Conservation (phyloP, 1,140 invertebrate genomes). For the Drosophila athabasca region DNA sequence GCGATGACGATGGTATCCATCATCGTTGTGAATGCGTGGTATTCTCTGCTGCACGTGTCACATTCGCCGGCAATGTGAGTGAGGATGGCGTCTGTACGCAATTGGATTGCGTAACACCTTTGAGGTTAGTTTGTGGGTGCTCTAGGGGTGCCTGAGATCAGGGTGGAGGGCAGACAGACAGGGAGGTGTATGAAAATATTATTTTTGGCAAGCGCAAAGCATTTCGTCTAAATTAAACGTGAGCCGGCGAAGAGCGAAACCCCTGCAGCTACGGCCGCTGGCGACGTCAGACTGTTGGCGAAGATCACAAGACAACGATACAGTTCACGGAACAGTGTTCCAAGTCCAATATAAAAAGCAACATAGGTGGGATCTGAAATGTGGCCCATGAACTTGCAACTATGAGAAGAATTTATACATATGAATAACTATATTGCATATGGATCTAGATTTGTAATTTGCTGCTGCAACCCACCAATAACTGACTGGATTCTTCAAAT, state of each 20-base stretch:
- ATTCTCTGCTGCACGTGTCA: constrained; percentile 85
- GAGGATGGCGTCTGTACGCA: constrained; percentile 87
- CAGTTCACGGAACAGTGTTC: constrained; percentile 23
- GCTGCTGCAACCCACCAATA: too few species aligned
- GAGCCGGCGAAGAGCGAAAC: constrained; percentile 10
- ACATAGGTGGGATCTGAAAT: too few species aligned
- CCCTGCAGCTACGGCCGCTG: not conserved
- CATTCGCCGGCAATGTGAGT: constrained; percentile 87
- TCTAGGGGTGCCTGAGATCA: not conserved
- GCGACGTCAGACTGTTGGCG: constrained; percentile 18
- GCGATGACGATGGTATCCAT: constrained; percentile 64
- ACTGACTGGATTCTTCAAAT: too few species aligned
- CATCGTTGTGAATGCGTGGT: constrained; percentile 88
- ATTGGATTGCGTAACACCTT: constrained; percentile 91
- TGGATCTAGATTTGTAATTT: too few species aligned
- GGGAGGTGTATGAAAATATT: constrained; percentile 8
- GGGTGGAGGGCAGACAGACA: too few species aligned
- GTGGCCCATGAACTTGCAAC: too few species aligned
- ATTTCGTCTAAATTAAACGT: constrained; percentile 10
- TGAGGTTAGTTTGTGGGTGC: constrained; percentile 85
- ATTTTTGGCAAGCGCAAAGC: constrained; percentile 48
- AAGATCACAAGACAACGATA: constrained; percentile 36
- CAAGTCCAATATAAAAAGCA: too few species aligned
- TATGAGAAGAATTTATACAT: too few species aligned
- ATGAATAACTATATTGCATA: too few species aligned